Evolutionary conservation across 92 coral and sea anemone genomes (phyloP), one percentile per base, ranked within the genome.

Genomic region (Meandrina meandrites): DNA sequence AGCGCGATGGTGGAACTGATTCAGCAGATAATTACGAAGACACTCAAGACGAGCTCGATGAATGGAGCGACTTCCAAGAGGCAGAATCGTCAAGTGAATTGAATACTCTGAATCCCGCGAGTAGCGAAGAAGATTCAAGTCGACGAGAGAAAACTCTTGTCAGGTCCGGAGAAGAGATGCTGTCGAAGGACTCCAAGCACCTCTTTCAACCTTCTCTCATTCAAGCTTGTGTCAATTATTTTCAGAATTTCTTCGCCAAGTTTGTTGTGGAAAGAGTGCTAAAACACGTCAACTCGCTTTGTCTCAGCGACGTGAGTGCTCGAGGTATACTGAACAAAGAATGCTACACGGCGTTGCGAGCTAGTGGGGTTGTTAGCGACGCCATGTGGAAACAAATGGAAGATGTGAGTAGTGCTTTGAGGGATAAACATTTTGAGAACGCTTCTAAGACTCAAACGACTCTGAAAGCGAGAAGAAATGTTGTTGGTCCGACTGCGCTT

Each of bases 191-290:
- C n/a, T 2, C 83, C 37, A 76, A 75, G 30, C 93, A 82, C 48
- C 51, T 88, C 17, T 93, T 93, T 78, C 98, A 95, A 73, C 96
- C 98, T 5, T 90, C 95, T 24, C 89, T 95, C 40, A 91, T 95
- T 35, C 95, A 95, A 79, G 92, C 98, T 1, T 95, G 98, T 53
- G 96, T 93, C 24, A 88, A 89, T 28, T 87, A 89, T 62, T 95
- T 93, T 69, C 98, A 95, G 88, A 81, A 88, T 18, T 95, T 95
- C 84, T 93, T 91, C 74, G 94, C 94, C 36, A 93, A 87, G 79
- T 95, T 95, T 93, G 96, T 91, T 9, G 91, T 89, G 85, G 86
- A 91, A 45, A 81, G 98, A 78, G 92, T 95, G 36, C 69, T 95
- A 30, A 80, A 47, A 32, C 76, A 79, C 24, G 82, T 87, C 24